phyloP scores from a whole-genome alignment of 35 echinoderm and acorn worm genomes.

The Amphiura filiformis region DNA sequence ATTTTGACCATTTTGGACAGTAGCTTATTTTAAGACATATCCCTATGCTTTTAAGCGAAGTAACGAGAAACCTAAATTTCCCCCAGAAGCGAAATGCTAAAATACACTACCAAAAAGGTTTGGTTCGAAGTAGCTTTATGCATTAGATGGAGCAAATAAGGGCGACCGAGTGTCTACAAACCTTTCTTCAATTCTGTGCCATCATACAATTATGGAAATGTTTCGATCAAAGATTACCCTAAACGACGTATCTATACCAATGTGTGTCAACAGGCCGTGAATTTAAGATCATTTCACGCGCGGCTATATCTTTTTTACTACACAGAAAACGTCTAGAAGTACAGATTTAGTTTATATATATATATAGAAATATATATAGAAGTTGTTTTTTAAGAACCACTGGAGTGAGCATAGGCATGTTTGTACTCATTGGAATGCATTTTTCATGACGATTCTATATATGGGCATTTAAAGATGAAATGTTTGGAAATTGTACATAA shows the following conservation, averaged over 20 bases:
- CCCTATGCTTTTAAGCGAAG: background rate
- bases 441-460: too few species aligned
- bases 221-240: background rate
- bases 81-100: too few species aligned
- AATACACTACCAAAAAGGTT: background rate
- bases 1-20: background rate
- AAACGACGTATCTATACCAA: background rate
- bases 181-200: background rate
- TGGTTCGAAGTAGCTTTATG: too few species aligned
- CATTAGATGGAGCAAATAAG: background rate
- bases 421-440: too few species aligned
- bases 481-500: background rate
- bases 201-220: constrained; percentile 1
- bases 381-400: background rate
- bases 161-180: background rate
- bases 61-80: background rate
- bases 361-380: too few species aligned
- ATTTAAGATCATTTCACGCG: background rate
- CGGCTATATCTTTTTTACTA: background rate
- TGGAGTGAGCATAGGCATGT: too few species aligned
- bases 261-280: background rate
- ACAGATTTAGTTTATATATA: background rate
- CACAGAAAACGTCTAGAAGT: background rate
- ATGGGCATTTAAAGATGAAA: background rate
- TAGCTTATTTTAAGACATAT: background rate